phyloP scores from a whole-genome alignment of 2,888 invertebrate species.

The Epinotia bilunana region DNA sequence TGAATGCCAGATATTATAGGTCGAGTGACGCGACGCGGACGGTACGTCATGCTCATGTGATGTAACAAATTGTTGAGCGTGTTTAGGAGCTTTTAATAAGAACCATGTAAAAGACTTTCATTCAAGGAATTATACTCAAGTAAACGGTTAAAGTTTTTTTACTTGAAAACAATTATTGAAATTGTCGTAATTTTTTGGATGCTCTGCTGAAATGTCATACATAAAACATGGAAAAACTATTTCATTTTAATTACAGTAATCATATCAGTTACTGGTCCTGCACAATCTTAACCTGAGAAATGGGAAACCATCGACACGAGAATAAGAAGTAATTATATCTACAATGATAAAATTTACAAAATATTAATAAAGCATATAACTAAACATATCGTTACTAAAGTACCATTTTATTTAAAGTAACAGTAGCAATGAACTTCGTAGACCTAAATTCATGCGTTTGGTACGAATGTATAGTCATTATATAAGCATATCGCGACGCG shows the following conservation, averaged over 20 bases:
- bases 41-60: constrained; percentile 30
- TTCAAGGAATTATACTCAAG: too few relatives aligned
- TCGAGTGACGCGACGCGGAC: constrained; percentile 54
- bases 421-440: constrained; percentile 77
- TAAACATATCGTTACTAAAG: too few relatives aligned
- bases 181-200: too few relatives aligned
- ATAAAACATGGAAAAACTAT: too few relatives aligned
- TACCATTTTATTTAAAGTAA: constrained; percentile 52
- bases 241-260: too few relatives aligned
- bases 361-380: too few relatives aligned
- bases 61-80: constrained; percentile 11
- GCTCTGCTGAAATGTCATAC: too few relatives aligned
- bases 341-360: background rate
- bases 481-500: constrained; percentile 74
- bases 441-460: constrained; percentile 67
- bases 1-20: constrained; percentile 62
- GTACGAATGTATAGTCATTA: constrained; percentile 65
- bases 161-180: too few relatives aligned
- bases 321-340: background rate
- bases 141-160: too few relatives aligned
- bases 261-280: too few relatives aligned
- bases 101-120: background rate
- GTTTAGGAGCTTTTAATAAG: background rate
- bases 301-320: too few relatives aligned
- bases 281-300: too few relatives aligned